Percentiles rank a stretch among this genome's conserved stretches.
phyloP scores from a whole-genome alignment of 2,113 vertebrate genomes.

The Rhea americana region DNA sequence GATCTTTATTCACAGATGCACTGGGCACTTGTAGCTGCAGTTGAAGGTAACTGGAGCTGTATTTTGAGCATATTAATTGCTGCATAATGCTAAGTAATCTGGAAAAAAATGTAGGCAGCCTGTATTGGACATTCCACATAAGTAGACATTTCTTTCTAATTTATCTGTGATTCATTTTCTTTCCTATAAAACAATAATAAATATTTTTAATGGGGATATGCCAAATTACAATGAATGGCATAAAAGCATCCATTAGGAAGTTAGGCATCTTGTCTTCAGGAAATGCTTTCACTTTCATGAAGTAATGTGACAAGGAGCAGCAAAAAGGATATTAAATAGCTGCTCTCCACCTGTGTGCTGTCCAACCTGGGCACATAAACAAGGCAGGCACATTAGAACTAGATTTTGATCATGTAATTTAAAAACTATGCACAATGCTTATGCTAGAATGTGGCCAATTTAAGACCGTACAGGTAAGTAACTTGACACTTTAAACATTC shows the following conservation, averaged over 20 bases:
- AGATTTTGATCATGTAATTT: not conserved
- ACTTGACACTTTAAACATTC: not conserved
- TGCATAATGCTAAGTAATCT: not conserved
- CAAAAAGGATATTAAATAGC: not conserved
- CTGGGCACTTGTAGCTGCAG: not conserved
- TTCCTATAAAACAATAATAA: not conserved
- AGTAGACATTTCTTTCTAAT: not conserved
- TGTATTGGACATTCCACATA: not conserved
- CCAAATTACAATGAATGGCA: not conserved
- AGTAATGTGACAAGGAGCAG: not conserved
- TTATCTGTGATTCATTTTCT: not conserved
- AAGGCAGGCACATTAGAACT: not conserved
- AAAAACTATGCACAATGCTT: not conserved
- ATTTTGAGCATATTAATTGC: not conserved
- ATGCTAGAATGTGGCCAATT: not conserved
- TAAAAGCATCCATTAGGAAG: constrained; percentile 6
- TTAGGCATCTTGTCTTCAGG: not conserved
- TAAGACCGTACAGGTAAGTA: not conserved
- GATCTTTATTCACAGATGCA: not conserved
- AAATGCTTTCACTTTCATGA: not conserved
- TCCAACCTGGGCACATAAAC: not conserved
- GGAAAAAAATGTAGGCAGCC: too few relatives aligned
- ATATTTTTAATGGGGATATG: not conserved
- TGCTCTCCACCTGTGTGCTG: not conserved
- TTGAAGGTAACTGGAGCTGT: not conserved